These are phyloP conservation scores for Microcebus tavaratra DNA, from an alignment of 2,113 vertebrate genomes.

Conservation along the genomic window DNA sequence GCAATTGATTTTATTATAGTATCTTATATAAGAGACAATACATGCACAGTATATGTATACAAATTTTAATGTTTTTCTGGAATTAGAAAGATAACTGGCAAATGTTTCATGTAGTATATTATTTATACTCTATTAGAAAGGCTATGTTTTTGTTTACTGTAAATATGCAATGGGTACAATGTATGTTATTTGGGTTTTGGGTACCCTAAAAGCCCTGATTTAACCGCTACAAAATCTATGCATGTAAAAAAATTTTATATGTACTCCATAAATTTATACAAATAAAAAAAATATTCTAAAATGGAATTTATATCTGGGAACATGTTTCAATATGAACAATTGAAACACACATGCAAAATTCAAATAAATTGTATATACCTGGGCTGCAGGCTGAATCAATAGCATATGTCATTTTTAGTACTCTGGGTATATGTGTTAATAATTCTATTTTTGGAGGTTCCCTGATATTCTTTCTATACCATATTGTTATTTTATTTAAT, in stretches of 20 bases:
- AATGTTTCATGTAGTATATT: neutral
- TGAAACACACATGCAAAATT: neutral
- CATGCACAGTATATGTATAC: neutral
- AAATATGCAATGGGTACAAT: neutral
- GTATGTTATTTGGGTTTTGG: no score
- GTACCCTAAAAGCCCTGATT: no score
- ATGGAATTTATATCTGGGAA: neutral
- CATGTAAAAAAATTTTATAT: no score
- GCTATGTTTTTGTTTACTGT: neutral
- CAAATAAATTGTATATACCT: neutral
- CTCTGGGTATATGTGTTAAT: neutral
- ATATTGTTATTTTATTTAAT: neutral
- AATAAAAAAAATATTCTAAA: neutral
- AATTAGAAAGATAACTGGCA: neutral
- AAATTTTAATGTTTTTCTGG: neutral
- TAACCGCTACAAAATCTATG: no score
- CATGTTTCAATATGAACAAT: neutral
- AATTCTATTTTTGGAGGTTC: conserved; percentile 19
- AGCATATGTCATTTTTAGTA: neutral
- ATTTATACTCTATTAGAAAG: neutral
- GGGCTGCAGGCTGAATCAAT: neutral
- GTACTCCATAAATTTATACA: no score
- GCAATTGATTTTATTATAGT: neutral
- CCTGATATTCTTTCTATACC: neutral
- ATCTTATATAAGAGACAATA: neutral